Conservation (phyloP, 1,140 invertebrate genomes). For the Lithobius niger region DNA sequence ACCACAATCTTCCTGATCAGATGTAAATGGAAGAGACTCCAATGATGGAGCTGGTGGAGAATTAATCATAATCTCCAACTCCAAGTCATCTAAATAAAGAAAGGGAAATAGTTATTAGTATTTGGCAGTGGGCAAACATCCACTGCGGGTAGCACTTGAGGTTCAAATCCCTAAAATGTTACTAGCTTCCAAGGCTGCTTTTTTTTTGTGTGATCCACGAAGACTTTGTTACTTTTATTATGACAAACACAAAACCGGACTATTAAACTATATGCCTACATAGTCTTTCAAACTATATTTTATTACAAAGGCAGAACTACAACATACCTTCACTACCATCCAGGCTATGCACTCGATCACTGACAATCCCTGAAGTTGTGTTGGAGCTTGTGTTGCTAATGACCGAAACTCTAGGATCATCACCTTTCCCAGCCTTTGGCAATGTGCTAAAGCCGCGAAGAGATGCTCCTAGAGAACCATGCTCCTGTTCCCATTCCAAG, state of each 20-base stretch:
- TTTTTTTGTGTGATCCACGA: too few species aligned
- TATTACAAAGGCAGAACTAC: too few species aligned
- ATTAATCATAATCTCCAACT: conserved; percentile 59
- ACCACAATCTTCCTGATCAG: too few species aligned
- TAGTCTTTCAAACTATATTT: too few species aligned
- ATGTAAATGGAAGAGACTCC: conserved; percentile 59
- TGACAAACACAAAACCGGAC: too few species aligned
- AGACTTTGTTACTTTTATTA: too few species aligned
- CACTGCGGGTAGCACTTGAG: too few species aligned
- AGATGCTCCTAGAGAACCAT: conserved; percentile 11
- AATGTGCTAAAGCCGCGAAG: conserved; percentile 8
- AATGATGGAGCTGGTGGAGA: conserved; percentile 48
- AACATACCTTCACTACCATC: conserved; percentile 58
- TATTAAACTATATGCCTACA: too few species aligned
- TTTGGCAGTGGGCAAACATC: too few species aligned
- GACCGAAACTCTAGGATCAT: conserved; percentile 72
- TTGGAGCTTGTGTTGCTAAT: conserved; percentile 85
- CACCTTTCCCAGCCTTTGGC: conserved; percentile 12
- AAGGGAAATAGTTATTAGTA: conserved; percentile 2
- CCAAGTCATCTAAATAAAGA: conserved; percentile 32
- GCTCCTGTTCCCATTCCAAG: conserved; percentile 20
- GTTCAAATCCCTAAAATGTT: too few species aligned
- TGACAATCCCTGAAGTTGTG: conserved; percentile 87
- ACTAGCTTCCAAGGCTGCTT: too few species aligned
- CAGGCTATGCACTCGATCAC: conserved; percentile 82